phyloP scores from a whole-genome alignment of 2,113 vertebrate species.

The Alligator sinensis region DNA sequence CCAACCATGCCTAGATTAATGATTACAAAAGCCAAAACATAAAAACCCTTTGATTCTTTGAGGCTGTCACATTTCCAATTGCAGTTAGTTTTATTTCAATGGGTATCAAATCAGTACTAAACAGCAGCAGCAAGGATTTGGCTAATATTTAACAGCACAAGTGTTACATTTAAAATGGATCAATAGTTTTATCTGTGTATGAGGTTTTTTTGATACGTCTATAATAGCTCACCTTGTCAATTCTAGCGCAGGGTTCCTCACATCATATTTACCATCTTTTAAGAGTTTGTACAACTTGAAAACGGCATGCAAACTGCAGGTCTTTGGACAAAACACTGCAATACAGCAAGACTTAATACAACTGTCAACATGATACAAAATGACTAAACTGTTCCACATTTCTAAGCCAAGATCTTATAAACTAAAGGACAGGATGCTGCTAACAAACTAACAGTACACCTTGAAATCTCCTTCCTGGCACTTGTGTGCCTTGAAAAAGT shows the following conservation, averaged over 20 bases:
- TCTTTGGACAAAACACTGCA: background rate
- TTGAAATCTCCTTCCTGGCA: background rate
- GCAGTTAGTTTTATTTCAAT: background rate
- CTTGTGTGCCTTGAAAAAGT: background rate
- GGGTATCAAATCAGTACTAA: background rate
- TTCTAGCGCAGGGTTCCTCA: background rate
- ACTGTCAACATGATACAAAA: fast-evolving
- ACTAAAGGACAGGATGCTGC: background rate
- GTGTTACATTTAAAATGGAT: background rate
- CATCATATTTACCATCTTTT: fast-evolving
- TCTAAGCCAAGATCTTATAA: background rate
- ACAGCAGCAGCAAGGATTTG: background rate
- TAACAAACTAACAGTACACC: background rate
- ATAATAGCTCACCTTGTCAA: background rate
- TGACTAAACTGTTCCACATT: background rate
- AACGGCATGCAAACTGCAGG: background rate
- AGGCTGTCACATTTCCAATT: background rate
- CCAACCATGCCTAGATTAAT: background rate
- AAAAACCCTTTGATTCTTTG: background rate
- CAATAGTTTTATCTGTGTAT: background rate
- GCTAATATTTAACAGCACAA: background rate
- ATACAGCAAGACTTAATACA: background rate
- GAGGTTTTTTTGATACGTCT: background rate
- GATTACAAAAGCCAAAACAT: background rate
- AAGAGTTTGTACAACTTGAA: background rate